Evolutionary conservation across 2,888 invertebrate species (phyloP), one percentile per base, ranked within the genome.

Genomic region (Monochamus alternatus): DNA sequence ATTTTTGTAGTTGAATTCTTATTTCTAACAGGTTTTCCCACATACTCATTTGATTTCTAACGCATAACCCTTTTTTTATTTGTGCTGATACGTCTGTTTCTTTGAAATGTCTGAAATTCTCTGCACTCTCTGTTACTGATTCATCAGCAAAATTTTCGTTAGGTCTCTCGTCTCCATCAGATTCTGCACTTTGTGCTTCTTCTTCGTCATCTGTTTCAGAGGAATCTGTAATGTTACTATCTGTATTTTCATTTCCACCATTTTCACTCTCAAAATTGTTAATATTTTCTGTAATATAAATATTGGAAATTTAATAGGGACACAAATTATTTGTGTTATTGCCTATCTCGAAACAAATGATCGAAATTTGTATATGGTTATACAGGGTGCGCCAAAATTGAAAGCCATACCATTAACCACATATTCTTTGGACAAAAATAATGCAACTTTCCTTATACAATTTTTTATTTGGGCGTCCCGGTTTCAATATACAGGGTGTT

Each of bases 11-110:
- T 85, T 95, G 95, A 82, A 98, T 98, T 80, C 98, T 91, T 86
- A 94, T 91, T 89, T 98, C 97, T 32, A 98, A 87, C 4, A 98
- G 87, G 73, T 92, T 93, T 87, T 98, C 98, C 96, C 97, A 98
- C 1, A 97, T 86, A 55, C 91, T 89, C 43, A 95, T 87, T 86
- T 95, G 95, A 83, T 93, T 94, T 84, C 93, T 91, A 0, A 95
- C 93, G 85, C 93, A 92, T 22, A 78, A 88, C 1, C 94, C 95
- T 86, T 94, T 94, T 81, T 93, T 92, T 0, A 93, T 89, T 85
- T 93, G 92, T 75, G 90, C 90, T 0, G 91, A 89, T 2, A 90
- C 78, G 84, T 92, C 91, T 72, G 89, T 89, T 63, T 91, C 89
- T 75, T 91, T 90, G 55, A 93, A 88, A 87, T 92, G 91, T 86